Base-by-base conservation (phyloP, 2,797 vertebrate species). In the Pangasius mekongensis region DNA sequence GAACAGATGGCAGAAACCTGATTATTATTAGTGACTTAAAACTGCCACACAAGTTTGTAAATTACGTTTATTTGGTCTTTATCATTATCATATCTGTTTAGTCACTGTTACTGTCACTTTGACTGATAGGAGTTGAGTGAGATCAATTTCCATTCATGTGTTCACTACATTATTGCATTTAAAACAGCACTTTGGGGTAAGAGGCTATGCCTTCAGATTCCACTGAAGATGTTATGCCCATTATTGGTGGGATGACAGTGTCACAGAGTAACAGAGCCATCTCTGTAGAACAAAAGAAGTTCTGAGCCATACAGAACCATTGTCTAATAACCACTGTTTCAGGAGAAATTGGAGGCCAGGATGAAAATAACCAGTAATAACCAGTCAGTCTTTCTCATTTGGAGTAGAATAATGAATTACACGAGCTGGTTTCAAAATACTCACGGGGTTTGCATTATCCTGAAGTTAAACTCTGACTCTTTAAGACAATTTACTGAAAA, bases 331-430 rank as follows among this genome's bases (percentile, higher is more conserved):
- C 11, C 30, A 10, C 9, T 43, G 43, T 85, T 67, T 84, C 16
- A 49, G 13, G 80, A 43, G 52, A 66, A 64, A 89, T 64, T 54
- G 43, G 60, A n/a, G 22, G 14, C 49, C 16, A 27, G 64, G 66
- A 83, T 78, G 73, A 87, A 88, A 88, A 88, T 85, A 84, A 39
- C 64, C 33, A 66, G 43, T 77, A 88, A 88, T 85, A 84, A n/a
- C 64, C 33, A 66, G 43, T 64, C 36, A 64, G 9, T 30, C 60
- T 83, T 74, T 80, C 77, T 84, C 52, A 5, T 39, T 88, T 86
- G 64, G 9, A 33, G 27, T 47, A 67, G 47, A 36, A 56, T 67
- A 86, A 83, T 52, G 36, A 30, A 58, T 77, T 54, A 8, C 62
- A 64, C 36, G 33, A 54, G 58, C 82, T 73, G 33, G 76, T 86